These are phyloP conservation scores for Lynx canadensis DNA, from an alignment of 2,113 vertebrate species.

Conservation along the genomic window DNA sequence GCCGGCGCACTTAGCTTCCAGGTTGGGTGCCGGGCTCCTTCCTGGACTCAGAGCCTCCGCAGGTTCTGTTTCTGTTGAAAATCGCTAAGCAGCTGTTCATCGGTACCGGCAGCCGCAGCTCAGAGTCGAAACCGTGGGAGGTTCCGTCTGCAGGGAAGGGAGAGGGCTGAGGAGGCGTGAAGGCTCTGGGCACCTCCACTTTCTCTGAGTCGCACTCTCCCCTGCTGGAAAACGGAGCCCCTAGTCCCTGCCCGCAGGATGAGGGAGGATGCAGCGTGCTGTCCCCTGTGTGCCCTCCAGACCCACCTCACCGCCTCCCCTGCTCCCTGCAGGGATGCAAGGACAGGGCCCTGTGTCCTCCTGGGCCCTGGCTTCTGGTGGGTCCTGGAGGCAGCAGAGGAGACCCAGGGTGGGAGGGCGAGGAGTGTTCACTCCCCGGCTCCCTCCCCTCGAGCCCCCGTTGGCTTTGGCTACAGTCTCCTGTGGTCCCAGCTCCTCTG, in stretches of 20 bases:
- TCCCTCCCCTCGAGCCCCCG: not conserved
- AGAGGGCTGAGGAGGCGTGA: rapidly evolving
- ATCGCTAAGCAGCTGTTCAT: not conserved
- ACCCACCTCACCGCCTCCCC: too few relatives aligned
- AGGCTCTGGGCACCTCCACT: too few relatives aligned
- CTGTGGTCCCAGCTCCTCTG: rapidly evolving
- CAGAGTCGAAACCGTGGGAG: rapidly evolving
- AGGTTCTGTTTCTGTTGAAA: not conserved
- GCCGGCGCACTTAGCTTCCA: rapidly evolving
- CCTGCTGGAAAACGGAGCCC: not conserved
- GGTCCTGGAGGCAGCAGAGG: not conserved
- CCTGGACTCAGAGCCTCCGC: not conserved
- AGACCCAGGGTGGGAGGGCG: not conserved
- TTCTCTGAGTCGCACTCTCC: not conserved
- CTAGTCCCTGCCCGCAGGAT: not conserved
- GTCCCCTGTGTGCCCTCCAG: not conserved
- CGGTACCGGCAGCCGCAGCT: rapidly evolving
- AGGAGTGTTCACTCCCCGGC: rapidly evolving
- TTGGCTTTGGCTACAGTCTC: not conserved
- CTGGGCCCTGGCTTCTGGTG: not conserved
- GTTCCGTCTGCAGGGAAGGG: rapidly evolving
- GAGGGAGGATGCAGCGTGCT: not conserved
- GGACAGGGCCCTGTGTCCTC: not conserved
- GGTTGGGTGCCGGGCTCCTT: not conserved
- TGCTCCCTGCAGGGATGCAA: not conserved